phyloP scores from a whole-genome alignment of 1,140 invertebrate species.

The Drosophila malerkotliana region DNA sequence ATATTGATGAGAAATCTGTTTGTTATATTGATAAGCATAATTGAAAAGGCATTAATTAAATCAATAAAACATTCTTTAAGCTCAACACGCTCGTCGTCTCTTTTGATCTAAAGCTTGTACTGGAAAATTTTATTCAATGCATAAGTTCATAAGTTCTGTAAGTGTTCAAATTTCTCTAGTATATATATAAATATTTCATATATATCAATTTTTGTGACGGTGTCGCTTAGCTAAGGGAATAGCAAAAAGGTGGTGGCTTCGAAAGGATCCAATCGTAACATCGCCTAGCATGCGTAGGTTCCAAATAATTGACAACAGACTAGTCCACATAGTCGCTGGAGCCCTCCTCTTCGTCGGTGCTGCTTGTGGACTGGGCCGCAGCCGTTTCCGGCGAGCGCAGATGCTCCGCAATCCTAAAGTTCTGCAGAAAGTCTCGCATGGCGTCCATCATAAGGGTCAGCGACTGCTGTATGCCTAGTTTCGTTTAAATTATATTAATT shows the following conservation, averaged over 20 bases:
- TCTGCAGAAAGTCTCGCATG: slow-evolving; percentile 89
- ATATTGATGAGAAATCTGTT: slow-evolving; percentile 80
- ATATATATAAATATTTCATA: slow-evolving; percentile 20
- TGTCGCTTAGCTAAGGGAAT: slow-evolving; percentile 27
- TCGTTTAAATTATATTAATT: slow-evolving; percentile 8
- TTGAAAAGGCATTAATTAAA: slow-evolving; percentile 79
- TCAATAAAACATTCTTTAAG: slow-evolving; percentile 78
- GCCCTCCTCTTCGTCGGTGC: slow-evolving; percentile 84
- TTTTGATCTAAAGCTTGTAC: slow-evolving; percentile 61
- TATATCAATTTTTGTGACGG: slow-evolving; percentile 59
- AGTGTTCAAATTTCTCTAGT: slow-evolving; percentile 43
- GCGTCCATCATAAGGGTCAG: slow-evolving; percentile 88
- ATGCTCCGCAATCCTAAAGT: slow-evolving; percentile 85
- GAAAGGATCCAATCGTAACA: slow-evolving; percentile 4
- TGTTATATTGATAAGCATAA: slow-evolving; percentile 81
- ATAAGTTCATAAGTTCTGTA: slow-evolving; percentile 23
- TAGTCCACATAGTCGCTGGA: slow-evolving; percentile 84
- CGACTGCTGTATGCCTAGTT: slow-evolving; percentile 86
- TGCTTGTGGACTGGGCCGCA: slow-evolving; percentile 78
- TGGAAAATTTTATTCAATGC: slow-evolving; percentile 59
- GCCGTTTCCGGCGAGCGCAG: slow-evolving; percentile 83
- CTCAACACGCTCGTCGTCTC: slow-evolving; percentile 27
- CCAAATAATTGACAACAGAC: slow-evolving; percentile 27
- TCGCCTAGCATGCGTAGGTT: not conserved
- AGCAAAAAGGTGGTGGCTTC: slow-evolving; percentile 47